Evolutionary conservation across 2,797 vertebrate species (phyloP), one percentile per base, ranked within the genome.

Genomic region (Myotis planiceps): DNA sequence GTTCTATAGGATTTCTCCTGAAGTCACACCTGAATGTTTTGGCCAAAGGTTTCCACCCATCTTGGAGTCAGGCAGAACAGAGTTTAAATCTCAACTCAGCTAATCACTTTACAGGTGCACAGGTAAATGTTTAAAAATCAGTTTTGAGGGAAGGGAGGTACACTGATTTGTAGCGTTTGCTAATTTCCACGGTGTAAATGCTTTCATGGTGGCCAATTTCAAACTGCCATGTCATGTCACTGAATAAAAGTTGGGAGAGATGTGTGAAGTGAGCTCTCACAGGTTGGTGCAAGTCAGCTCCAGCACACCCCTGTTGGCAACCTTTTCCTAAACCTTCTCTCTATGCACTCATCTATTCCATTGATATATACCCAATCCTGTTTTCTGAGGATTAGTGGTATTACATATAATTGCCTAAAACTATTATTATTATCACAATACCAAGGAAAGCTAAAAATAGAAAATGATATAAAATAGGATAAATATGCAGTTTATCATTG

Each of bases 251-350:
- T 69, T 32, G 16, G 14, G 75, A 83, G 65, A 53, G 71, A 29
- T 19, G 18, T 27, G 1, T 0, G 29, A 2, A 51, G 4, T 3
- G 69, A 45, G 29, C 25, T 78, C 12, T 45, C 0, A 0, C 6
- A 60, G 37, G 69, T 65, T 60, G 2, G 7, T 21, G 3, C 5
- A 27, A 8, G 19, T 68, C 16, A 63, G 16, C 21, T 68, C 27
- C 2, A 42, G 60, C 9, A 49, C 5, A 58, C 29, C 15, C 5
- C 9, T 14, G 14, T 45, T 32, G 69, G 4, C 25, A 65, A 47
- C 4, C 34, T 87, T 49, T 88, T 74, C 71, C 83, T 75, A 83
- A 87, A 27, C 2, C 5, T 83, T 5, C 63, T 69, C 13, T 2
- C 19, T 66, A 13, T 34, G 9, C 53, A 42, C 15, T 69, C 29